Base-by-base conservation (phyloP, 2,797 vertebrate genomes). In the Parauchenoglanis punctatus region DNA sequence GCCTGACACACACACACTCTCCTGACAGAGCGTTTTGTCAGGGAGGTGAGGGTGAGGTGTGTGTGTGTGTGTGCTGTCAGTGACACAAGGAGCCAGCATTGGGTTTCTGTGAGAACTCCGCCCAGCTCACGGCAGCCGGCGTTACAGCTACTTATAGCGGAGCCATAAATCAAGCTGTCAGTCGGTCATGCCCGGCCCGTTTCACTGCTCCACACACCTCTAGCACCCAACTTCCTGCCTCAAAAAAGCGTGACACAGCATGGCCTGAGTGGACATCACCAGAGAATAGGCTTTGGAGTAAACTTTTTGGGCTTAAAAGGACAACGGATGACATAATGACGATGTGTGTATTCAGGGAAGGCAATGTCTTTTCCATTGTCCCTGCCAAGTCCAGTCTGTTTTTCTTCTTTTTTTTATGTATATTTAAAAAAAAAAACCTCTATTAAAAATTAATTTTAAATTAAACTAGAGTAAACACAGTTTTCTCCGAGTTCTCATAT, bases 121-220 rank as follows among this genome's bases (percentile, higher is more conserved):
- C 87, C 88, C 89, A 84, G 65, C 87, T 87, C 85, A 88, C 84
- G 84, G 88, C 88, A 89, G 89, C 68, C 86, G 84, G 87, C 78
- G 80, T 83, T 76, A 83, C 83, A 85, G 86, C 94, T 95, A 96
- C 95, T 96, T 96, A 95, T 95, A 96, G 95, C 93, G 91, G 92
- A 83, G 92, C 94, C 94, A 96, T 96, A 96, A 96, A 96, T 96
- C 95, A 96, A 95, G 93, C 95, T 96, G 95, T 96, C 95, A 96
- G 95, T 95, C 93, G 94, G 95, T 95, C 95, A 95, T 94, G 94
- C 94, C 92, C 91, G 90, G 93, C 93, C 91, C 92, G 91, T 91
- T 72, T 59, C 87, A 88, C 85, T 82, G 70, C 88, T 85, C 25
- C 76, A 61, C 78, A 28, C 76, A 84, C 52, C 81, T 75, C 90